Conservation (phyloP, 2,797 vertebrate species). For the Petrocephalus schoutedeni region DNA sequence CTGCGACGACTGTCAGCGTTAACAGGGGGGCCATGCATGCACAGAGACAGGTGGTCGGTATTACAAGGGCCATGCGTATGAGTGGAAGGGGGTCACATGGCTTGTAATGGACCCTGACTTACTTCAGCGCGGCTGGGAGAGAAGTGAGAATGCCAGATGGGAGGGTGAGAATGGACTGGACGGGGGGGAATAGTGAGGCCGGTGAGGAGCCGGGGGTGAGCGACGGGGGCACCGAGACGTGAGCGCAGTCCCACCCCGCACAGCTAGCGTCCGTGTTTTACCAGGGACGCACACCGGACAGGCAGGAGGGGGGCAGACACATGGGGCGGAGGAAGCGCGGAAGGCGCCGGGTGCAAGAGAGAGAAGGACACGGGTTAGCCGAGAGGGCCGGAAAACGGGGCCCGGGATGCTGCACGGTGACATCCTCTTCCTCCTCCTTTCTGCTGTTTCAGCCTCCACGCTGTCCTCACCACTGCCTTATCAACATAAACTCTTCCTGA, state of each 20-base stretch:
- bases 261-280: conserved; percentile 46
- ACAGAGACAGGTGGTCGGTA: not conserved
- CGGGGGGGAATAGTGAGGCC: conserved; percentile 68
- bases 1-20: not conserved
- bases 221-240: conserved; percentile 62
- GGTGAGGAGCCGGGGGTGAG: conserved; percentile 62
- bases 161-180: conserved; percentile 61
- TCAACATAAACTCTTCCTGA: conserved; percentile 29
- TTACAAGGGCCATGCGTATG: conserved; percentile 42
- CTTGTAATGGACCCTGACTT: conserved; percentile 54
- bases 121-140: conserved; percentile 67
- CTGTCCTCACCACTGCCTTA: conserved; percentile 40
- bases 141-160: conserved; percentile 63
- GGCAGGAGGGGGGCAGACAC: conserved; percentile 34
- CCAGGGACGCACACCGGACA: conserved; percentile 38
- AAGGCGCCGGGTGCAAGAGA: conserved; percentile 8
- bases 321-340: not conserved
- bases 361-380: conserved; percentile 40
- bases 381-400: not conserved
- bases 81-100: conserved; percentile 31
- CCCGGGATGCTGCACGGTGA: conserved; percentile 24
- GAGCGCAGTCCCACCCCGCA: conserved; percentile 52
- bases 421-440: conserved; percentile 25
- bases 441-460: conserved; percentile 21
- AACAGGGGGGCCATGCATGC: not conserved